Conservation (phyloP, 2,113 vertebrate genomes). For the Myrmecobius fasciatus region DNA sequence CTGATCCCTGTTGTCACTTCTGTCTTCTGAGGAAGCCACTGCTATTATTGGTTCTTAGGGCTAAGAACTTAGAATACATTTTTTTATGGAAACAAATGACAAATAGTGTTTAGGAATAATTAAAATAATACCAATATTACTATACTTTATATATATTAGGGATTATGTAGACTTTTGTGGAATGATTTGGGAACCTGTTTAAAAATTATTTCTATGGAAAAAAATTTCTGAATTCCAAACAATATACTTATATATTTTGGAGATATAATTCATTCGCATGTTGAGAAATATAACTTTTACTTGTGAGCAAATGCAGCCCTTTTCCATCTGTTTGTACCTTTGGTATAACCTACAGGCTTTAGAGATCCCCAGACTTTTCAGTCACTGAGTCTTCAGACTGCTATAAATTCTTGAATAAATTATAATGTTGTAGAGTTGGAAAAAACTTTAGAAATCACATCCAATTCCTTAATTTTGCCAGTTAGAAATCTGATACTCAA, state of each 20-base stretch:
- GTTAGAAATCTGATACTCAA: background rate
- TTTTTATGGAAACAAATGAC: background rate
- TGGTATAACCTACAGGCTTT: background rate
- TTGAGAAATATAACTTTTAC: background rate
- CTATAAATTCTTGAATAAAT: background rate
- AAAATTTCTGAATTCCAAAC: background rate
- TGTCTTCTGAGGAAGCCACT: background rate
- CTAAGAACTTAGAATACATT: background rate
- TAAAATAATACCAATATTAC: background rate
- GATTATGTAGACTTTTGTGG: background rate
- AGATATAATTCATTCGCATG: background rate
- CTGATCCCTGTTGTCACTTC: background rate
- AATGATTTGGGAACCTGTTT: background rate
- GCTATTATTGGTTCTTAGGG: background rate
- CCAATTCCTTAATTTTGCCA: background rate
- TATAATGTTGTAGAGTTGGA: background rate
- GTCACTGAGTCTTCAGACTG: background rate
- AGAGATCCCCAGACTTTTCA: background rate
- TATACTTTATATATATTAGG: background rate
- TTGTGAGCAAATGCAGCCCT: background rate
- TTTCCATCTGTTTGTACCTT: background rate
- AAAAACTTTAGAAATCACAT: background rate
- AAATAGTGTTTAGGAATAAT: background rate
- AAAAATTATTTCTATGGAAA: background rate
- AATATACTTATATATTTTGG: background rate